These are phyloP conservation scores for Hemibagrus guttatus DNA, from an alignment of 2,797 vertebrate genomes.

Conservation along the genomic window DNA sequence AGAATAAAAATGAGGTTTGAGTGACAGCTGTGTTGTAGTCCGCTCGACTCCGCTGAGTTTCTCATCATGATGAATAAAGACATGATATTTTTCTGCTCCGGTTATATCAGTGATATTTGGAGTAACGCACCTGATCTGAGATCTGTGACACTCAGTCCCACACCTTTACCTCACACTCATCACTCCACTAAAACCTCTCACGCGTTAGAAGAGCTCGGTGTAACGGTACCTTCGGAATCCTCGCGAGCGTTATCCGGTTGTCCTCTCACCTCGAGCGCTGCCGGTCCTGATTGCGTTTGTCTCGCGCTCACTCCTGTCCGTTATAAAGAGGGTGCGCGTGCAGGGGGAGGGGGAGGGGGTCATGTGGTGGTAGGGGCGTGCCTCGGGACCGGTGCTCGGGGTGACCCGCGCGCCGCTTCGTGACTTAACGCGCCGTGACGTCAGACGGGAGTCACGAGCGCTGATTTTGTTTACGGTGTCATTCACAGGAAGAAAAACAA, in stretches of 20 bases:
- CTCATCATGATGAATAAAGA: neutral
- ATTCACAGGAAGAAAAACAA: conserved; percentile 65
- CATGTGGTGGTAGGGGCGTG: conserved; percentile 54
- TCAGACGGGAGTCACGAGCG: conserved; percentile 60
- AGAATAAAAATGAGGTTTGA: too few relatives aligned
- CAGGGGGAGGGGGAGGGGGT: conserved; percentile 39
- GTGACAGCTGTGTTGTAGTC: too few relatives aligned
- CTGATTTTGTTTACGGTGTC: conserved; percentile 56
- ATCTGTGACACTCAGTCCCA: too few relatives aligned
- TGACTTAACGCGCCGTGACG: conserved; percentile 69
- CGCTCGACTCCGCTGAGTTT: too few relatives aligned
- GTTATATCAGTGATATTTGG: too few relatives aligned
- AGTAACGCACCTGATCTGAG: too few relatives aligned
- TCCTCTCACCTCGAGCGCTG: neutral
- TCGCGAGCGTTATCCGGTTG: neutral
- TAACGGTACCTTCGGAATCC: neutral
- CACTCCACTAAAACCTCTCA: too few relatives aligned
- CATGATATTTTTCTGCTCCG: too few relatives aligned
- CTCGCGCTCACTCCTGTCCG: conserved; percentile 46
- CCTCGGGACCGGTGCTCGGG: conserved; percentile 36
- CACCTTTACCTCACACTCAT: too few relatives aligned
- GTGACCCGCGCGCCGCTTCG: conserved; percentile 58
- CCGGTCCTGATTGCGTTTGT: neutral
- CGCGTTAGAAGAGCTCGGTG: too few relatives aligned
- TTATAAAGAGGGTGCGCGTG: conserved; percentile 63